Conservation (phyloP, 2,797 vertebrate genomes). For the Ateles fusciceps region DNA sequence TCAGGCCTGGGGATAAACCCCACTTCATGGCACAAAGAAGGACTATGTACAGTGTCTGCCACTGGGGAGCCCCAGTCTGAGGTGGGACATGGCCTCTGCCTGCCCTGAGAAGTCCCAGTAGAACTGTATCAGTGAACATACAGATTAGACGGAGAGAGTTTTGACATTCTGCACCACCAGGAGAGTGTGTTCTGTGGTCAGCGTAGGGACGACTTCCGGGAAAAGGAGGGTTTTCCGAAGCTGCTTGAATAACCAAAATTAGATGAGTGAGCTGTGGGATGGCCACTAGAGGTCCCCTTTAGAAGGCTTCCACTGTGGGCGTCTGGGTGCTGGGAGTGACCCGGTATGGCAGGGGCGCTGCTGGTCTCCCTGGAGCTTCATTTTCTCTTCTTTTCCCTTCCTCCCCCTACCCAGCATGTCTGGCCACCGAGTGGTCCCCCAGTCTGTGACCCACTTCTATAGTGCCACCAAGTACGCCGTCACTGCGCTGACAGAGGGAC, state of each 20-base stretch:
- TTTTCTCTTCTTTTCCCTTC: constrained; percentile 37
- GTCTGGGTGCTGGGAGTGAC: background rate
- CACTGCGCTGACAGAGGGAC: constrained; percentile 94
- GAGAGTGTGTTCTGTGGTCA: background rate
- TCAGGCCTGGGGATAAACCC: background rate
- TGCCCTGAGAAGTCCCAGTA: background rate
- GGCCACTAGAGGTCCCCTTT: background rate
- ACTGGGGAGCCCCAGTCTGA: background rate
- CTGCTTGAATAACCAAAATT: background rate
- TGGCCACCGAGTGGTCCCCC: constrained; percentile 90
- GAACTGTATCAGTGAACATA: background rate
- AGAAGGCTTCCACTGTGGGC: background rate
- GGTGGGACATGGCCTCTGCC: background rate
- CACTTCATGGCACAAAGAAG: background rate
- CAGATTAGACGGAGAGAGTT: background rate
- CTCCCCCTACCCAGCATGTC: constrained; percentile 88
- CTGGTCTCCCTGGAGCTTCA: background rate
- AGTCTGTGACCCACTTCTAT: constrained; percentile 92
- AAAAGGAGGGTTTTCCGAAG: background rate
- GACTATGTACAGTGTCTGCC: background rate
- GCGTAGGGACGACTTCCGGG: background rate
- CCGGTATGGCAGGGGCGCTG: background rate
- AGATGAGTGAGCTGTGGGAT: background rate
- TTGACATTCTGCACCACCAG: background rate
- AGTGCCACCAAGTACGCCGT: constrained; percentile 96